Evolutionary conservation across 1,140 invertebrate genomes (phyloP), one percentile per base, ranked within the genome.

Genomic region (Bursaphelenchus mucronatus): DNA sequence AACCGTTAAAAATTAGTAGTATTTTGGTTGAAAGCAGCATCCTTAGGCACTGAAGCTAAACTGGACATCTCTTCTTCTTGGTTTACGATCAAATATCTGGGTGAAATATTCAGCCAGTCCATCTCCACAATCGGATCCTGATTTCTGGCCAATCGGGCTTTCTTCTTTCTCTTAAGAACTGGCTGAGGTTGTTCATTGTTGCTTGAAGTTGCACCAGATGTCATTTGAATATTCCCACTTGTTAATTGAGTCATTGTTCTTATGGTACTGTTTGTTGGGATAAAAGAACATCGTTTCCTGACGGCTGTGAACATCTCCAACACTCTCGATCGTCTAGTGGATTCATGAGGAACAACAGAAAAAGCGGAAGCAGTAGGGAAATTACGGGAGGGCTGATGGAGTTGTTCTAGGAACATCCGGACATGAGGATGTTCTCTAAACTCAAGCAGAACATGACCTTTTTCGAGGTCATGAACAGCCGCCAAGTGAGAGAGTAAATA

Each of bases 21-120:
- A 30, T 30, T 30, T 30, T 30, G 30, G 30, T 30, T 30, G 30
- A 30, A 30, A 30, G 30, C 30, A 30, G 30, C 30, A 30, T 30
- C 30, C 30, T 30, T 30, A 3, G 30, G 30, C 30, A 30, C 30
- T 5, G 30, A 30, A 30, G 30, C 30, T 30, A 30, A 30, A 30
- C 30, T 30, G 30, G 30, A 30, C 30, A 30, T 30, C 2, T 30
- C 30, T 45, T 39, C 57, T n/a, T 17, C 57, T n/a, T 44, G 13
- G 19, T 59, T 44, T 39, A 73, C 21, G 10, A 57, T 47, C 17
- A 61, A 56, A 15, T 69, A 59, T 44, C 77, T 21, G 15, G 77
- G 77, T 21, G 69, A 74, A 6, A 79, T 64, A 49, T 80, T 76
- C 19, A 79, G 61, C 77, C 77, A 79, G 43, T 75, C 79, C 21